A percentile compares a stretch with the other conserved stretches of the same genome.
phyloP scores from a whole-genome alignment of 30 jellyfish, hydroid and myxozoan species.

The Aurelia sp. region DNA sequence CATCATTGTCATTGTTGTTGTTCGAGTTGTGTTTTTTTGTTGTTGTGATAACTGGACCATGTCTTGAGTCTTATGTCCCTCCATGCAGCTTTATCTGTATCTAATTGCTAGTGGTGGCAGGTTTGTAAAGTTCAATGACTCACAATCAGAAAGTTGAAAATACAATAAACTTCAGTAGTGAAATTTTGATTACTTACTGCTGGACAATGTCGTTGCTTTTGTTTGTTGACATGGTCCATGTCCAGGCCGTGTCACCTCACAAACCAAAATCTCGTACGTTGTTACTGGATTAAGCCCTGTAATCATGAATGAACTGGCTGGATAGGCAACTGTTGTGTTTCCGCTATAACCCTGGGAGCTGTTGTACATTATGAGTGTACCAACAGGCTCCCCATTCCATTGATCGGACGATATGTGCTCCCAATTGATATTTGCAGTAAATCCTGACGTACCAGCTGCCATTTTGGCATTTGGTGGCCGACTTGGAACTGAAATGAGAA shows the following conservation, averaged over 20 bases:
- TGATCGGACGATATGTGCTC: slow-evolving; percentile 11
- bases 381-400: slow-evolving; percentile 8
- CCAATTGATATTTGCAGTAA: slow-evolving; percentile 50
- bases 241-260: slow-evolving; percentile 48
- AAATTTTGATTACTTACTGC: neutral
- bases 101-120: no score
- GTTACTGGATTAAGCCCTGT: slow-evolving; percentile 33
- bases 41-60: no score
- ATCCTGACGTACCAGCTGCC: slow-evolving; percentile 22
- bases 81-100: no score
- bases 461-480: slow-evolving; percentile 39
- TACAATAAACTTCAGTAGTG: neutral
- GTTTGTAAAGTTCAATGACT: no score
- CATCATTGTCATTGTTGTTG: no score
- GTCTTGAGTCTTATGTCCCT: no score
- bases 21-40: no score
- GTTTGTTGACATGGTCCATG: slow-evolving; percentile 64
- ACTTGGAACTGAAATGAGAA: slow-evolving; percentile 49
- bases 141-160: no score
- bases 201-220: slow-evolving; percentile 37
- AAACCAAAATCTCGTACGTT: slow-evolving; percentile 40
- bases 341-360: neutral
- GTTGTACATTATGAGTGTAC: neutral
- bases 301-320: neutral
- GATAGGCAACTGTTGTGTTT: slow-evolving; percentile 4